These are phyloP conservation scores for Candidula unifasciata DNA, from an alignment of 2,888 invertebrate species.

Conservation along the genomic window DNA sequence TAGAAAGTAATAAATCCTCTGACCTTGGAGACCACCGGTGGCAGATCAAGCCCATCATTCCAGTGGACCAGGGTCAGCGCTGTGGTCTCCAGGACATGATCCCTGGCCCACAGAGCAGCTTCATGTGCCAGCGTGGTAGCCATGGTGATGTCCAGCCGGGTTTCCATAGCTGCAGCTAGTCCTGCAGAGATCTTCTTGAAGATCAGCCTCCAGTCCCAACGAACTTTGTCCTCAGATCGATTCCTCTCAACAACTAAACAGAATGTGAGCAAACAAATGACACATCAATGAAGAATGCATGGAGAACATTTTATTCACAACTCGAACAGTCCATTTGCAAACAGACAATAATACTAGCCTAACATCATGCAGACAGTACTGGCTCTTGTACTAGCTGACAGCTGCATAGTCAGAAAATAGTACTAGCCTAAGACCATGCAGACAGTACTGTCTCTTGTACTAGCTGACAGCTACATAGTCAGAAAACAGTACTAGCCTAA, in stretches of 20 bases:
- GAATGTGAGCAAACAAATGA: neutral
- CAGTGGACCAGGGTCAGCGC: conserved; percentile 60
- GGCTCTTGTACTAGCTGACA: too few relatives aligned
- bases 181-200: conserved; percentile 72
- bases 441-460: too few relatives aligned
- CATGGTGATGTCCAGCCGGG: conserved; percentile 61
- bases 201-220: conserved; percentile 73
- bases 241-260: conserved; percentile 70
- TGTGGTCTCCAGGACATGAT: conserved; percentile 59
- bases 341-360: too few relatives aligned
- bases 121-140: conserved; percentile 61
- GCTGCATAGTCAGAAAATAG: too few relatives aligned
- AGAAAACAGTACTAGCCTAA: too few relatives aligned
- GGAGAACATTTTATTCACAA: too few relatives aligned
- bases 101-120: conserved; percentile 59
- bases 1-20: neutral
- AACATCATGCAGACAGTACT: too few relatives aligned
- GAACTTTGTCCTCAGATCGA: conserved; percentile 67
- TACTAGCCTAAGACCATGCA: too few relatives aligned
- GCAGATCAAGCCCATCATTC: conserved; percentile 72
- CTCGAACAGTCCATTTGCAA: too few relatives aligned
- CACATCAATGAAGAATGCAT: neutral
- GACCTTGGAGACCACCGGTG: conserved; percentile 69
- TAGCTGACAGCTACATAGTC: too few relatives aligned
- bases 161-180: conserved; percentile 67